These are phyloP conservation scores for Acrocephalus kingi DNA, from an alignment of 2,113 vertebrate species.

Conservation along the genomic window DNA sequence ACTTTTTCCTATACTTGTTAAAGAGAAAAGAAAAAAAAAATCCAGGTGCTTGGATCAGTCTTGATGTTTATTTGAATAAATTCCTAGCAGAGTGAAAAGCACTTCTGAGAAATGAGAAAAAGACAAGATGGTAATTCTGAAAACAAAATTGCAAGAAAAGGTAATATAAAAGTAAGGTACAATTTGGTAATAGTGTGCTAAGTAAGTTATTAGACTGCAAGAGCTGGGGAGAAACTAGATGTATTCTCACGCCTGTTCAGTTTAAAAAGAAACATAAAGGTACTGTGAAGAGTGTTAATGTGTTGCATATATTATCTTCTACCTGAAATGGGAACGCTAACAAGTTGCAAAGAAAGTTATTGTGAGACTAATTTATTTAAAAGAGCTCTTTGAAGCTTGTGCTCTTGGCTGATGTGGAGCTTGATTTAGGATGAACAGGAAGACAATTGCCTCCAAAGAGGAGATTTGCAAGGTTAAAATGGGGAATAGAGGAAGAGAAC, in stretches of 20 bases:
- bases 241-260: constrained; percentile 28
- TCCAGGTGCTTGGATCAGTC: not conserved
- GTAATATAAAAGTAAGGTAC: constrained; percentile 45
- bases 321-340: constrained; percentile 48
- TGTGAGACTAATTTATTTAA: constrained; percentile 49
- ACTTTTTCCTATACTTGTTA: not conserved
- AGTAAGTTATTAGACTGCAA: constrained; percentile 67
- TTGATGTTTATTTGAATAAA: constrained; percentile 27
- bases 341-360: constrained; percentile 13
- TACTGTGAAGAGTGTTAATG: constrained; percentile 52
- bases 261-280: constrained; percentile 51
- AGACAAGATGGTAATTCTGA: constrained; percentile 41
- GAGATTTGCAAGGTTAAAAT: not conserved
- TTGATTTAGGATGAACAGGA: not conserved
- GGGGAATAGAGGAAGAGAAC: not conserved
- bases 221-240: not conserved
- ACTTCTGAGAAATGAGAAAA: constrained; percentile 45
- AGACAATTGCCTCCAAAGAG: not conserved
- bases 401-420: not conserved
- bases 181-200: constrained; percentile 46
- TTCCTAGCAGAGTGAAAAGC: not conserved
- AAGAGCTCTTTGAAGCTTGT: constrained; percentile 7
- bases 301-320: constrained; percentile 56
- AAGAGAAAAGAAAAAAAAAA: not conserved
- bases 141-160: constrained; percentile 59